Evolutionary conservation across 2,888 invertebrate genomes (phyloP).

Genomic region (Drosophila rubida): DNA sequence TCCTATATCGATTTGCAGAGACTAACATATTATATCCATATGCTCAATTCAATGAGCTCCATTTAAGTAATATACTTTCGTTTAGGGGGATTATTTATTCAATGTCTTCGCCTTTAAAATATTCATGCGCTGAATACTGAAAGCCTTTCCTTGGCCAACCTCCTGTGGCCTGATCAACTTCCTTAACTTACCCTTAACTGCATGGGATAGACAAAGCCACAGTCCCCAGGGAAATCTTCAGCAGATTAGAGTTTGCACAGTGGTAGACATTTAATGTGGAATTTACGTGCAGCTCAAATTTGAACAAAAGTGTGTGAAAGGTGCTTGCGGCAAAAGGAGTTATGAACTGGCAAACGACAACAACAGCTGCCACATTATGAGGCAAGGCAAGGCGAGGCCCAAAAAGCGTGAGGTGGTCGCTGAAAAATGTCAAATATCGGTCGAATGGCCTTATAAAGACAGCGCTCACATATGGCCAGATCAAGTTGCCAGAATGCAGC

Average conservation of each 20-base stretch:
- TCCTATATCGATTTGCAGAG: too few relatives aligned
- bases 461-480: constrained; percentile 61
- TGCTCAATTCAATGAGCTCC: too few relatives aligned
- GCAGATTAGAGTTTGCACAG: background rate
- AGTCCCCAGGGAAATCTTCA: background rate
- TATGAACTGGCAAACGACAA: constrained; percentile 51
- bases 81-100: background rate
- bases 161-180: background rate
- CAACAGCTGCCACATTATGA: constrained; percentile 43
- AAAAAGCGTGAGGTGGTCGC: constrained; percentile 26
- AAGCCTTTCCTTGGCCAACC: background rate
- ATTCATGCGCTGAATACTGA: background rate
- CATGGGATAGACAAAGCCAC: background rate
- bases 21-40: too few relatives aligned
- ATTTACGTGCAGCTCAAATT: background rate
- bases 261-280: background rate
- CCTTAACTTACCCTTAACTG: background rate
- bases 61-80: background rate
- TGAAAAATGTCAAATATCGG: constrained; percentile 71
- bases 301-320: constrained; percentile 55
- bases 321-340: constrained; percentile 58
- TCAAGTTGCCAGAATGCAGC: constrained; percentile 53
- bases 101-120: background rate
- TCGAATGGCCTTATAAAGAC: constrained; percentile 66
- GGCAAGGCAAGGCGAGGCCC: constrained; percentile 26